Conservation (phyloP, 2,113 vertebrate species). For the Clarias gariepinus region DNA sequence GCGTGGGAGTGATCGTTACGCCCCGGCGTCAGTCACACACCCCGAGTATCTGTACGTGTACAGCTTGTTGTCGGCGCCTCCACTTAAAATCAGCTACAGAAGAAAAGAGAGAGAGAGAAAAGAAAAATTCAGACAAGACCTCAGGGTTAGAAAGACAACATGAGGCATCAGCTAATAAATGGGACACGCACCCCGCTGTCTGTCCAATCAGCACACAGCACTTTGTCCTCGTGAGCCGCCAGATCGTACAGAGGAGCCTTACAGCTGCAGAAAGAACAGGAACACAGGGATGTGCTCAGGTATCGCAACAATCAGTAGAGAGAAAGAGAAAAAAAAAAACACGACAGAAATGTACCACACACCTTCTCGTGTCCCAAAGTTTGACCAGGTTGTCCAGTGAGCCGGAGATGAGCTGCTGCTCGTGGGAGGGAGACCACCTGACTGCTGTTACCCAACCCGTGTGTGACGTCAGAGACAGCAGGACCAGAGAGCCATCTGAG, state of each 20-base stretch:
- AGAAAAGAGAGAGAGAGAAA: not conserved
- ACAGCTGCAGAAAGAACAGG: slow-evolving; percentile 72
- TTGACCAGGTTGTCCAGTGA: slow-evolving; percentile 96
- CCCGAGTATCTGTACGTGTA: slow-evolving; percentile 89
- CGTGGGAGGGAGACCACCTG: slow-evolving; percentile 89
- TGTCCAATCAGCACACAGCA: slow-evolving; percentile 95
- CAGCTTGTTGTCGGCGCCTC: slow-evolving; percentile 97
- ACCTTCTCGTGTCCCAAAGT: slow-evolving; percentile 98
- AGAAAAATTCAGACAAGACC: not conserved
- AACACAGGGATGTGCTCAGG: not conserved
- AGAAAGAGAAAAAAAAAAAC: not conserved
- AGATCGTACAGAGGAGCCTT: slow-evolving; percentile 95
- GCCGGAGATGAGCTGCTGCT: slow-evolving; percentile 92
- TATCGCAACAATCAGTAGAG: not conserved
- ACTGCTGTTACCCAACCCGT: slow-evolving; percentile 95
- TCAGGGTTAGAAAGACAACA: not conserved
- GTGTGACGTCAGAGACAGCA: slow-evolving; percentile 91
- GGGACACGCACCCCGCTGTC: slow-evolving; percentile 83
- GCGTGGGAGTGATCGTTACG: slow-evolving; percentile 63
- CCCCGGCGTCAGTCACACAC: slow-evolving; percentile 81
- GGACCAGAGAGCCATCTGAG: slow-evolving; percentile 91
- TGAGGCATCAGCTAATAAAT: not conserved
- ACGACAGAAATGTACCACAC: slow-evolving; percentile 38
- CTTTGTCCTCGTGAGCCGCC: slow-evolving; percentile 96
- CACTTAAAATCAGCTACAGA: slow-evolving; percentile 87